phyloP scores from a whole-genome alignment of 2,797 vertebrate genomes.

The Catamblyrhynchus diadema region DNA sequence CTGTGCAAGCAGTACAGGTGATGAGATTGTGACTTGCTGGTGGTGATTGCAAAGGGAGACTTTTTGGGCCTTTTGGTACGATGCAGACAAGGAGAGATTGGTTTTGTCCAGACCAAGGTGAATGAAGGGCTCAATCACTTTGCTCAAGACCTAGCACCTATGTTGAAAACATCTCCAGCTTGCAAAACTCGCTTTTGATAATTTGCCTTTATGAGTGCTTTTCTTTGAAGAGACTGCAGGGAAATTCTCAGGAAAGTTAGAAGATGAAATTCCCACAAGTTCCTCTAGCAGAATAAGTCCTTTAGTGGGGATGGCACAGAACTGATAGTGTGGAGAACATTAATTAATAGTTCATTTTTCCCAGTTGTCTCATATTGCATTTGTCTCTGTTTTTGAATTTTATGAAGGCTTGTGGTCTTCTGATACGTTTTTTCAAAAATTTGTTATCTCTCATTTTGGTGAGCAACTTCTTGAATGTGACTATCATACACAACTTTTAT shows the following conservation, averaged over 20 bases:
- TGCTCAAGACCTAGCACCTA: neutral
- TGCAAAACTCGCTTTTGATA: neutral
- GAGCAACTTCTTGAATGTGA: neutral
- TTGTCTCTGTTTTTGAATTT: neutral
- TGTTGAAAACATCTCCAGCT: accelerated
- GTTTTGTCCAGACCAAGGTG: neutral
- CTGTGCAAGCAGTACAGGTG: neutral
- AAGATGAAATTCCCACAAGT: neutral
- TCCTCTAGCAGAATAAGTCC: neutral
- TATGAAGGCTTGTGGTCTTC: neutral
- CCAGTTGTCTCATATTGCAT: neutral
- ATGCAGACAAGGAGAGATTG: neutral
- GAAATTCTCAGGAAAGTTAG: neutral
- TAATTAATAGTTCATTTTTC: neutral
- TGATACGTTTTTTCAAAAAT: neutral
- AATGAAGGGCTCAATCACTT: neutral
- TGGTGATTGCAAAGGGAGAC: neutral
- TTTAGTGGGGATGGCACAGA: neutral
- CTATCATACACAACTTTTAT: accelerated
- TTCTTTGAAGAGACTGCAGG: neutral
- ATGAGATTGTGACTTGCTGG: neutral
- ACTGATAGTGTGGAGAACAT: neutral
- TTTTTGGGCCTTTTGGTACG: neutral
- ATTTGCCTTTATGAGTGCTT: neutral
- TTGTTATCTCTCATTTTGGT: neutral